Evolutionary conservation across 1,140 invertebrate species (phyloP).

Genomic region (Xylocopa sonorina): DNA sequence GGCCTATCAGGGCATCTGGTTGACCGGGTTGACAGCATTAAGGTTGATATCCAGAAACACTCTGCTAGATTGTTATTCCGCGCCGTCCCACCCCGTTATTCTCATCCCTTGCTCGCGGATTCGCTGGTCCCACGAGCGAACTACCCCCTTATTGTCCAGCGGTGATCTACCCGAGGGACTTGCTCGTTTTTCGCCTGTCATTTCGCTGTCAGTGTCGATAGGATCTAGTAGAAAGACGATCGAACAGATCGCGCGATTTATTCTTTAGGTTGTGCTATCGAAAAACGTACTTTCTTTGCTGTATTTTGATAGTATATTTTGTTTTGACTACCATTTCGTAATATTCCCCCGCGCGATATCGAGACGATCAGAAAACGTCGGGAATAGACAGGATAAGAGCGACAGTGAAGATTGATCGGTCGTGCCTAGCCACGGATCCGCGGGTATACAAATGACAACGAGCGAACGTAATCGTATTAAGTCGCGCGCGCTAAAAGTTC

Average conservation of each 20-base stretch:
- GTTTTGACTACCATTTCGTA: too few relatives aligned
- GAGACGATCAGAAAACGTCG: too few relatives aligned
- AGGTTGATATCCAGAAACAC: slow-evolving; percentile 77
- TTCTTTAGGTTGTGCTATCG: neutral
- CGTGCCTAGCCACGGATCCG: neutral
- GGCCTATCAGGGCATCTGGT: slow-evolving; percentile 73
- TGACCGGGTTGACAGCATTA: slow-evolving; percentile 75
- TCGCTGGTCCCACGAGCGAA: slow-evolving; percentile 55
- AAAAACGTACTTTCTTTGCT: neutral
- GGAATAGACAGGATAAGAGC: neutral
- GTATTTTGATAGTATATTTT: neutral
- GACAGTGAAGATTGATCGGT: neutral
- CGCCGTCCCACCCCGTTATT: slow-evolving; percentile 37
- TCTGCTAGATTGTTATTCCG: slow-evolving; percentile 76
- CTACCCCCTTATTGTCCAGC: slow-evolving; percentile 64
- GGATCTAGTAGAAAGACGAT: slow-evolving; percentile 13
- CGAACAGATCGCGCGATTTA: slow-evolving; percentile 1
- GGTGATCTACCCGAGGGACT: slow-evolving; percentile 59
- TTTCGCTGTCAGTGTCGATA: slow-evolving; percentile 25
- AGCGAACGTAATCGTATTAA: slow-evolving; percentile 24
- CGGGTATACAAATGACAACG: neutral
- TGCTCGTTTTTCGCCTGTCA: slow-evolving; percentile 56
- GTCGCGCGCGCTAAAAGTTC: slow-evolving; percentile 34
- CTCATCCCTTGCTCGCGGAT: slow-evolving; percentile 52
- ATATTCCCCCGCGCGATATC: too few relatives aligned